Percentiles rank a stretch among this genome's conserved stretches.
These are phyloP conservation scores for Microhierax caerulescens DNA, from an alignment of 2,797 vertebrate species.

Conservation along the genomic window DNA sequence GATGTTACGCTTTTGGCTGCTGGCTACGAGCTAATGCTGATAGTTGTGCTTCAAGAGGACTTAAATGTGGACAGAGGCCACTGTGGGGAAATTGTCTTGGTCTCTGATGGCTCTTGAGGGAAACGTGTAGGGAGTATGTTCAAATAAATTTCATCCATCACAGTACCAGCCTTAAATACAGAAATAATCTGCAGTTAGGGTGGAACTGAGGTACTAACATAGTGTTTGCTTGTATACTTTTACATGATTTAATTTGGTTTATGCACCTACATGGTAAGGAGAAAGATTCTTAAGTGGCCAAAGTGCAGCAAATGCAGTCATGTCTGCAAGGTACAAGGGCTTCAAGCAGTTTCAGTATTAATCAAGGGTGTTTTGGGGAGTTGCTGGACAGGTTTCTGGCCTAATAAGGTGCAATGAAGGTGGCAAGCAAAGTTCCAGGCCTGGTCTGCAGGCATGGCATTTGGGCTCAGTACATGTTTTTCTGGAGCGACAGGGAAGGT, in stretches of 20 bases:
- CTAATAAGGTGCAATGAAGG: not conserved
- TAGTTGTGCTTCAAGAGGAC: not conserved
- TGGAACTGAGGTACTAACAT: not conserved
- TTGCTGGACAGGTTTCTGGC: not conserved
- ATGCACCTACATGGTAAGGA: not conserved
- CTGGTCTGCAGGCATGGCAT: not conserved
- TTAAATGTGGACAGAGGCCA: not conserved
- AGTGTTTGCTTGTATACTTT: not conserved
- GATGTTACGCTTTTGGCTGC: not conserved
- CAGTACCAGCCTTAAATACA: not conserved
- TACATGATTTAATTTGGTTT: not conserved
- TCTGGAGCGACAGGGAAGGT: not conserved
- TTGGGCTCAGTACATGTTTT: not conserved
- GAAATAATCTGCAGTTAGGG: not conserved
- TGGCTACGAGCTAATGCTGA: not conserved
- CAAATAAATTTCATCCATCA: not conserved
- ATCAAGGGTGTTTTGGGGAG: not conserved
- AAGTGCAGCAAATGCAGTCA: not conserved
- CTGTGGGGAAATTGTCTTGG: not conserved
- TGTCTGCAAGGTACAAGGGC: not conserved
- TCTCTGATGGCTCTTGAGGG: not conserved
- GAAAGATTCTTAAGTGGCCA: not conserved
- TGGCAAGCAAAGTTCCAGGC: not conserved
- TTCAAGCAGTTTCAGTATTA: not conserved
- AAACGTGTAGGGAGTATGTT: not conserved